Percentiles rank a stretch among this genome's conserved stretches.
Conservation (phyloP, 2,113 vertebrate genomes). For the Paramisgurnus dabryanus region DNA sequence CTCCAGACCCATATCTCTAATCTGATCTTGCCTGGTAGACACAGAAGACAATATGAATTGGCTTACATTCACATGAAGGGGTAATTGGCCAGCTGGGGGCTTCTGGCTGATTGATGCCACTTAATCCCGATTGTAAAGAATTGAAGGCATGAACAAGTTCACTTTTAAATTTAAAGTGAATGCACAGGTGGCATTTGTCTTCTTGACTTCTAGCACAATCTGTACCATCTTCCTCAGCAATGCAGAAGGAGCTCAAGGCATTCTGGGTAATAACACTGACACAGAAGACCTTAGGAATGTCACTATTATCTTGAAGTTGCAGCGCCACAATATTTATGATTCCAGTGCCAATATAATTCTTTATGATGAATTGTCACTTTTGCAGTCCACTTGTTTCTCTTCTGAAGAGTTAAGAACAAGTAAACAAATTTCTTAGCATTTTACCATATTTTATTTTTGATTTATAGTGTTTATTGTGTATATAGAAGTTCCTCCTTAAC, state of each 20-base stretch:
- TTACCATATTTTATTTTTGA: background rate
- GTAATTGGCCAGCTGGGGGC: background rate
- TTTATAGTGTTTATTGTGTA: background rate
- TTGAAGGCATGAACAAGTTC: background rate
- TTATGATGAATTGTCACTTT: too few species aligned
- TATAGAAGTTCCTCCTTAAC: conserved; percentile 5
- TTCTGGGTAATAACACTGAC: background rate
- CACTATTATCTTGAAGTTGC: background rate
- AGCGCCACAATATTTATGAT: conserved; percentile 6
- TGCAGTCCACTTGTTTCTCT: too few species aligned
- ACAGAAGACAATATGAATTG: background rate
- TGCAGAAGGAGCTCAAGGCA: background rate
- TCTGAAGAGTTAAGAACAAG: too few species aligned
- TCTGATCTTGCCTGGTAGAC: background rate
- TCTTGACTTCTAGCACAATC: background rate
- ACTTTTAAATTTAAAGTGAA: background rate
- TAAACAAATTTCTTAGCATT: background rate
- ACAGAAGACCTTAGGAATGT: conserved; percentile 7
- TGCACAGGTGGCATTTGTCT: background rate
- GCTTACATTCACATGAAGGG: background rate
- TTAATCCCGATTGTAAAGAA: background rate
- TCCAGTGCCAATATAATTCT: background rate
- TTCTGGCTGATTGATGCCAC: background rate
- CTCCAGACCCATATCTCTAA: background rate
- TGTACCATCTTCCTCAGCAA: background rate